Evolutionary conservation across 2,113 vertebrate genomes (phyloP).

Genomic region (Melanocharis versteri): DNA sequence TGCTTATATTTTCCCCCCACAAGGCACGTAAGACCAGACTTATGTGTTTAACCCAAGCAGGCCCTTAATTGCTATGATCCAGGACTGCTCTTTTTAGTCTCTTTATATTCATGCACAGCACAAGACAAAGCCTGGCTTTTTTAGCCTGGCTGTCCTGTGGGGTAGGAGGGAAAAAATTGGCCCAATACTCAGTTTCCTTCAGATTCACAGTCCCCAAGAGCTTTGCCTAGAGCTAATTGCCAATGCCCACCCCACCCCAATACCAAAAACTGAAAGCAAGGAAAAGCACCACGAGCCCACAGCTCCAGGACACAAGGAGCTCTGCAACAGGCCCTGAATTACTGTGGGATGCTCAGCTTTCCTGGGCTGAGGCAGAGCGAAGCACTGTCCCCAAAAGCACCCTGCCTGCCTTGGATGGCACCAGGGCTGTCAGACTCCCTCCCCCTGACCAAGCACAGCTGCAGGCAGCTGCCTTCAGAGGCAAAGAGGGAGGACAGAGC

Average conservation of each 20-base stretch:
- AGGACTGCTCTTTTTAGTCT: background rate
- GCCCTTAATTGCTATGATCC: background rate
- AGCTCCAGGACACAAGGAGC: background rate
- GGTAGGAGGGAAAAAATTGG: background rate
- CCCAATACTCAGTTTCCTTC: background rate
- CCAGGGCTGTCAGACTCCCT: background rate
- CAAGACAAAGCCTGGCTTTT: background rate
- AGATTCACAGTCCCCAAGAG: background rate
- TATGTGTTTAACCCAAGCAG: background rate
- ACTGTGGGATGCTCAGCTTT: background rate
- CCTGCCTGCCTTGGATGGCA: accelerated
- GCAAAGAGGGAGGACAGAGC: background rate
- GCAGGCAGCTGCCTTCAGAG: background rate
- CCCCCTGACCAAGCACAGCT: background rate
- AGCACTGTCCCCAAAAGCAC: background rate
- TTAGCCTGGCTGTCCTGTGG: background rate
- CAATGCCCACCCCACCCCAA: background rate
- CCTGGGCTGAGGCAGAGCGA: background rate
- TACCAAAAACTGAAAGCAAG: background rate
- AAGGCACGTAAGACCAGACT: background rate
- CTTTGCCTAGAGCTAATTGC: background rate
- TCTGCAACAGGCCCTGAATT: background rate
- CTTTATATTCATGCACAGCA: background rate
- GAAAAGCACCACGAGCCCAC: background rate
- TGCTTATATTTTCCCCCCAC: background rate